A percentile compares a stretch with the other conserved stretches of the same genome.
Conservation (phyloP, 2,888 invertebrate genomes). For the Arctia plantaginis region DNA sequence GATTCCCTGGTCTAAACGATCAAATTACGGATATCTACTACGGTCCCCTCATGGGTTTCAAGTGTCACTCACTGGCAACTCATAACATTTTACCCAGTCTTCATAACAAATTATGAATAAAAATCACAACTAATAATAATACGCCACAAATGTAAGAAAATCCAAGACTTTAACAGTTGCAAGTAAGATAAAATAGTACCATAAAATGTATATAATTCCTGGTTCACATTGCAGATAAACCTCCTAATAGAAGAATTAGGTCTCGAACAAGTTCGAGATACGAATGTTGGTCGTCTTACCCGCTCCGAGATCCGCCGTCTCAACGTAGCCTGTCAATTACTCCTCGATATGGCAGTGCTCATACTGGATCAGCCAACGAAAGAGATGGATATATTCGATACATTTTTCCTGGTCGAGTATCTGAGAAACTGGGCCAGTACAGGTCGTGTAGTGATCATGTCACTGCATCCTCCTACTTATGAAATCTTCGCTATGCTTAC, state of each 20-base stretch:
- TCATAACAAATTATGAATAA: background rate
- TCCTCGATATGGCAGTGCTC: conserved; percentile 94
- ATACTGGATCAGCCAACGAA: conserved; percentile 95
- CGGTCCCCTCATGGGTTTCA: background rate
- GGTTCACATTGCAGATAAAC: conserved; percentile 88
- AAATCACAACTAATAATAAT: background rate
- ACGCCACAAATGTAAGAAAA: background rate
- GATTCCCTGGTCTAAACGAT: no score
- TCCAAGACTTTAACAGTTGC: no score
- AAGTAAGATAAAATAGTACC: background rate
- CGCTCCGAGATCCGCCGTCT: conserved; percentile 95
- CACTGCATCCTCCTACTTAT: conserved; percentile 97
- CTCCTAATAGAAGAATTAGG: conserved; percentile 96
- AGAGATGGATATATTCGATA: conserved; percentile 97
- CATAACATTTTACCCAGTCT: background rate
- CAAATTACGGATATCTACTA: background rate
- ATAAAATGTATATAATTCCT: background rate
- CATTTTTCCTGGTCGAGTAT: conserved; percentile 97
- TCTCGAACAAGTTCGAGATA: conserved; percentile 94
- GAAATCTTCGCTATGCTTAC: conserved; percentile 98
- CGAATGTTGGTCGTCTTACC: conserved; percentile 94
- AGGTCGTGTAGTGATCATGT: conserved; percentile 94
- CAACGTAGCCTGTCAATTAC: conserved; percentile 95
- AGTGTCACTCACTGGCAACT: background rate
- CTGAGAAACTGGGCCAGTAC: conserved; percentile 95